phyloP scores from a whole-genome alignment of 2,888 invertebrate species.

The Drosophila tanythrix region DNA sequence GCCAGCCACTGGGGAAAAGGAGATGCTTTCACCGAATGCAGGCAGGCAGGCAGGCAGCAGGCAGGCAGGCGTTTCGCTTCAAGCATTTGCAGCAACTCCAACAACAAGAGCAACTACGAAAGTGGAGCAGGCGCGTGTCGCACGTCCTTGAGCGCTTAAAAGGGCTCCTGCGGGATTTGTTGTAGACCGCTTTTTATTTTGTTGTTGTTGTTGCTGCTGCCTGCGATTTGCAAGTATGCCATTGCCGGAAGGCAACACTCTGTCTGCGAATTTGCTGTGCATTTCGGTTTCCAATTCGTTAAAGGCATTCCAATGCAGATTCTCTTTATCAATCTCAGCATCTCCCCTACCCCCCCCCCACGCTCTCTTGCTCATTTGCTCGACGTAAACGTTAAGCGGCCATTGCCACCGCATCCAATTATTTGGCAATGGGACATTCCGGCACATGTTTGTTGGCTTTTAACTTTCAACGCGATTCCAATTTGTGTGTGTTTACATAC shows the following conservation, averaged over 20 bases:
- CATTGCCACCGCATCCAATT: constrained; percentile 58
- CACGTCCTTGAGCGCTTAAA: constrained; percentile 73
- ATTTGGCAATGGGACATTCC: constrained; percentile 59
- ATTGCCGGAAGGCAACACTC: constrained; percentile 31
- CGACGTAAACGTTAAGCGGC: constrained; percentile 41
- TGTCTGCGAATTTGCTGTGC: constrained; percentile 48
- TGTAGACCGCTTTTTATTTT: constrained; percentile 18
- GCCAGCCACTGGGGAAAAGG: constrained; percentile 43
- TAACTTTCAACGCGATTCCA: constrained; percentile 27
- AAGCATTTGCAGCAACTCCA: constrained; percentile 46
- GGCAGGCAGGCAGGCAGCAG: neutral
- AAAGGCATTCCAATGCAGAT: constrained; percentile 61
- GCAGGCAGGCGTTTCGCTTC: constrained; percentile 45
- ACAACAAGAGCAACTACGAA: neutral
- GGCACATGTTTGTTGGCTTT: constrained; percentile 37
- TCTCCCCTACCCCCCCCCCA: neutral
- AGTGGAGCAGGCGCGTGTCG: constrained; percentile 33
- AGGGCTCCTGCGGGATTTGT: constrained; percentile 61
- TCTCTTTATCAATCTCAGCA: constrained; percentile 18
- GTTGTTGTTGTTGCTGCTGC: constrained; percentile 16
- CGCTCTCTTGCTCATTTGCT: neutral
- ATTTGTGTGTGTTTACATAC: constrained; percentile 12
- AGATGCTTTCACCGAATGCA: constrained; percentile 36
- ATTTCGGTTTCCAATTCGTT: constrained; percentile 40
- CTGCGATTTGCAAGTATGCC: constrained; percentile 64